phyloP scores from a whole-genome alignment of 2,113 vertebrate species.

The Penelope pileata region DNA sequence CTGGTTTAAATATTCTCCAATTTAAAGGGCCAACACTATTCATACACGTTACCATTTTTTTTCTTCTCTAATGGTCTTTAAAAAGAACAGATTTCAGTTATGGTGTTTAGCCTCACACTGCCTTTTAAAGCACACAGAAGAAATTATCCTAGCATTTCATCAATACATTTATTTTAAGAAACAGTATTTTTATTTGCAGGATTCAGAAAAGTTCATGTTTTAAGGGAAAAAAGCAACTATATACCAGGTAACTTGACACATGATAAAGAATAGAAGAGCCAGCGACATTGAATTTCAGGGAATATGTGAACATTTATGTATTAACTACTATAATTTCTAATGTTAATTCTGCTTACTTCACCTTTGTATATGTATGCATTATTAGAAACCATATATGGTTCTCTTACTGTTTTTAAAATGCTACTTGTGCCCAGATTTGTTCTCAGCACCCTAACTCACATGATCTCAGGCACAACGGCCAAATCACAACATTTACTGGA shows the following conservation, averaged over 20 bases:
- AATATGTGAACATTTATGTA: background rate
- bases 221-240: fast-evolving
- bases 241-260: background rate
- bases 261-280: background rate
- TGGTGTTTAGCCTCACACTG: background rate
- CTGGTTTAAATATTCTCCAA: background rate
- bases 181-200: background rate
- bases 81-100: background rate
- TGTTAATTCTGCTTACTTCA: background rate
- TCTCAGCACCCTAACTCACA: background rate
- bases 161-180: background rate
- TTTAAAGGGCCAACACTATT: background rate
- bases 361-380: fast-evolving
- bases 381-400: background rate
- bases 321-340: background rate
- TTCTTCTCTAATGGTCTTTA: background rate
- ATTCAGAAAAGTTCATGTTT: background rate
- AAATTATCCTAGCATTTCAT: background rate
- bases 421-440: background rate
- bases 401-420: background rate
- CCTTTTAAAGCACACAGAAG: background rate
- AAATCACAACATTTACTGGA: background rate
- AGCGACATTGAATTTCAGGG: background rate
- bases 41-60: background rate
- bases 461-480: background rate